Evolutionary conservation across 2,888 invertebrate genomes (phyloP).

Genomic region (Epiblema foenella): DNA sequence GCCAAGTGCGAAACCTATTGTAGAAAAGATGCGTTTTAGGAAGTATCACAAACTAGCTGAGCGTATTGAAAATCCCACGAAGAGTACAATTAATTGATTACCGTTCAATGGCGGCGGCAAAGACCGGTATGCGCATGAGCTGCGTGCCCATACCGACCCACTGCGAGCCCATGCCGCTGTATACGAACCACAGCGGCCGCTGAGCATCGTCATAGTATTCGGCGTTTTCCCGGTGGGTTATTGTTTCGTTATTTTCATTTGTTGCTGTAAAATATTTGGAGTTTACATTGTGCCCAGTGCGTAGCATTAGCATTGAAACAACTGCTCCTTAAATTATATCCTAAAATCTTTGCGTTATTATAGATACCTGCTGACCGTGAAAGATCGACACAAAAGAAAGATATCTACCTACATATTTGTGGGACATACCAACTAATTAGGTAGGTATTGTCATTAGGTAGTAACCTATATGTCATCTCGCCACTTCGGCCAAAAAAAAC

Average conservation of each 20-base stretch:
- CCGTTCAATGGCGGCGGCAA: conserved; percentile 72
- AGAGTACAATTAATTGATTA: conserved; percentile 24
- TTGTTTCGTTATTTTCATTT: conserved; percentile 45
- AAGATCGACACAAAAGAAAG: background rate
- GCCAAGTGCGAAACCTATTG: too few relatives aligned
- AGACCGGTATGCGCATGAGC: conserved; percentile 83
- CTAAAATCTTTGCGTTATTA: background rate
- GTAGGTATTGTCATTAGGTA: too few relatives aligned
- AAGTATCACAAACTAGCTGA: too few relatives aligned
- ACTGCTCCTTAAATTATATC: too few relatives aligned
- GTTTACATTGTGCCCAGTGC: background rate
- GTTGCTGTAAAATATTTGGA: conserved; percentile 42
- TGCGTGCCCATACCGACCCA: conserved; percentile 86
- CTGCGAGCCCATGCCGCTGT: conserved; percentile 87
- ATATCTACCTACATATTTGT: background rate
- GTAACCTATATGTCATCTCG: background rate
- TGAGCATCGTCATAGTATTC: conserved; percentile 52
- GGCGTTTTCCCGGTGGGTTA: conserved; percentile 45
- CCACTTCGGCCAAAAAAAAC: background rate
- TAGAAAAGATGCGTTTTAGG: too few relatives aligned
- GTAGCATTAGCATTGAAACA: too few relatives aligned
- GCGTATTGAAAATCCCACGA: too few relatives aligned
- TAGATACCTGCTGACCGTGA: background rate
- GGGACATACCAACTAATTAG: background rate
- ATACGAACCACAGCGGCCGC: conserved; percentile 86